These are phyloP conservation scores for Virgularia gustaviana DNA, from an alignment of 92 coral and sea anemone genomes.

Conservation along the genomic window DNA sequence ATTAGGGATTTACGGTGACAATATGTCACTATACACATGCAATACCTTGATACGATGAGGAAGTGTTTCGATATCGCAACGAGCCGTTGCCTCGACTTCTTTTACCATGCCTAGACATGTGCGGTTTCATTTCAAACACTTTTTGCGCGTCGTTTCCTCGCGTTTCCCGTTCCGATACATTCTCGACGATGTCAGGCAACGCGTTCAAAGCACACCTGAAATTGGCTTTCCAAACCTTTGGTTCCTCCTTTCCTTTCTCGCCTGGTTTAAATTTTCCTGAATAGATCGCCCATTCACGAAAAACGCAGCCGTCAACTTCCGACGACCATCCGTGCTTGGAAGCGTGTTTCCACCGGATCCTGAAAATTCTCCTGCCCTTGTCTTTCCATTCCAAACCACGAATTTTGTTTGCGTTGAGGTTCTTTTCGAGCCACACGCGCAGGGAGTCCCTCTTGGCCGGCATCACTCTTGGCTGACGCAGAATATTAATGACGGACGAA, in stretches of 20 bases:
- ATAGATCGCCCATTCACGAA: slow-evolving; percentile 85
- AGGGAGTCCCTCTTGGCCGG: slow-evolving; percentile 44
- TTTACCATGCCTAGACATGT: slow-evolving; percentile 12
- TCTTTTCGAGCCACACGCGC: slow-evolving; percentile 84
- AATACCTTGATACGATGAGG: slow-evolving; percentile 29
- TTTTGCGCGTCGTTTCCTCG: slow-evolving; percentile 87
- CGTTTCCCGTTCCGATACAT: slow-evolving; percentile 75
- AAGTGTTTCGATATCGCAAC: slow-evolving; percentile 1
- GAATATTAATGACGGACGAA: slow-evolving; percentile 5
- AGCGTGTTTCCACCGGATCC: slow-evolving; percentile 97
- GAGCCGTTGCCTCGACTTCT: slow-evolving; percentile 24
- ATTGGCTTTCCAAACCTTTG: slow-evolving; percentile 96
- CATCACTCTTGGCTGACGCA: slow-evolving; percentile 19
- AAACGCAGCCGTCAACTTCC: slow-evolving; percentile 76
- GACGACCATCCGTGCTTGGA: slow-evolving; percentile 92
- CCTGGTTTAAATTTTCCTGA: slow-evolving; percentile 80
- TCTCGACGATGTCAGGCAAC: slow-evolving; percentile 80
- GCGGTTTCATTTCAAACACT: slow-evolving; percentile 71
- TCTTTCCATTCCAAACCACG: slow-evolving; percentile 91
- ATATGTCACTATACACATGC: neutral
- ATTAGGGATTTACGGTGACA: too few species aligned
- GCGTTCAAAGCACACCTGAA: slow-evolving; percentile 99
- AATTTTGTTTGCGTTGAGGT: slow-evolving; percentile 55
- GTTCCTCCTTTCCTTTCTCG: slow-evolving; percentile 69
- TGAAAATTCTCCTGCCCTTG: slow-evolving; percentile 62